A percentile compares a stretch with the other conserved stretches of the same genome.
phyloP scores from a whole-genome alignment of 2,888 invertebrate species.

The Pristionchus japonicus region DNA sequence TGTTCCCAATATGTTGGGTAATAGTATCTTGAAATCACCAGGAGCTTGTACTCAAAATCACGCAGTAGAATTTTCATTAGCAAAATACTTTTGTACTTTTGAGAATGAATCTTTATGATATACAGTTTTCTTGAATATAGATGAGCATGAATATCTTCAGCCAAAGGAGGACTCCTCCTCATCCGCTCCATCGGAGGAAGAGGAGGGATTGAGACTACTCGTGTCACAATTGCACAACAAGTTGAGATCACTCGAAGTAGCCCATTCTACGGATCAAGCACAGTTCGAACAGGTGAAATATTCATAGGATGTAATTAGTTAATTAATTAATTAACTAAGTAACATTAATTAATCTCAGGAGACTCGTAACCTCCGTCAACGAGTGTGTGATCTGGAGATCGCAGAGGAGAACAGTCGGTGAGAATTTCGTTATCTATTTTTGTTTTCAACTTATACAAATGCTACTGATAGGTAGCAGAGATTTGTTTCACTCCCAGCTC shows the following conservation, averaged over 20 bases:
- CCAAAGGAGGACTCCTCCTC: slow-evolving; percentile 16
- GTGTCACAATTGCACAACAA: slow-evolving; percentile 65
- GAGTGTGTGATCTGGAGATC: slow-evolving; percentile 63
- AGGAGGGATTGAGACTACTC: slow-evolving; percentile 51
- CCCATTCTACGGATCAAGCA: slow-evolving; percentile 59
- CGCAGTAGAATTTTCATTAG: too few species aligned
- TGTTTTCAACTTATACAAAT: neutral
- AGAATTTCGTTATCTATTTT: neutral
- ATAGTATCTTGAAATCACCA: too few species aligned
- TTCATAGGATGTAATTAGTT: neutral
- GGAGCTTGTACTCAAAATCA: too few species aligned
- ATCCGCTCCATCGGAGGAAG: slow-evolving; percentile 46
- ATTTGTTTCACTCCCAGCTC: neutral
- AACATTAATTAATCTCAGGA: slow-evolving; percentile 60
- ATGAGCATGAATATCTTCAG: neutral
- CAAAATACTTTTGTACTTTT: too few species aligned
- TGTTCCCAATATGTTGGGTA: too few species aligned
- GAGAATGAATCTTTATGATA: too few species aligned
- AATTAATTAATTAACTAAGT: neutral
- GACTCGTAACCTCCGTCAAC: slow-evolving; percentile 56
- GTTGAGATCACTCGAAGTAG: slow-evolving; percentile 57
- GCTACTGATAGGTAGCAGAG: neutral
- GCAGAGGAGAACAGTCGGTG: slow-evolving; percentile 57
- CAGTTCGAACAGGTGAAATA: slow-evolving; percentile 58
- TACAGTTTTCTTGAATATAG: neutral